Percentiles rank a stretch among this genome's conserved stretches.
Conservation (phyloP, 2,888 invertebrate species). For the Phyllotreta cruciferae region DNA sequence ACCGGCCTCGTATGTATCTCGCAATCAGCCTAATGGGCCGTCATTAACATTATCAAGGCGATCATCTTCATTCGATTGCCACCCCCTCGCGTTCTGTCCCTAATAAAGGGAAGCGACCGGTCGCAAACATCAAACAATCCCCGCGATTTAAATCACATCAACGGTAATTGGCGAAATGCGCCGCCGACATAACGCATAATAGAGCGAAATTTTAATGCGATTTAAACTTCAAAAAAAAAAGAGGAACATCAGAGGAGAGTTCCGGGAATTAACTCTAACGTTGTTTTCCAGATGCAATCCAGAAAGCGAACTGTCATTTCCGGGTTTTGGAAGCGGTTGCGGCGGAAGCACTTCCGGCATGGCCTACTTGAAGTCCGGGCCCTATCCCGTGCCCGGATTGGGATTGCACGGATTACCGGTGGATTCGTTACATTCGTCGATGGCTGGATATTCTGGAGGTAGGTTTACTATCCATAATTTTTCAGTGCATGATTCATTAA, state of each 20-base stretch:
- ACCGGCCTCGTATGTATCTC: constrained; percentile 28
- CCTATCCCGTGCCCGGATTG: constrained; percentile 66
- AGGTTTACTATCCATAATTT: background rate
- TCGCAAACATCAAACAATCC: constrained; percentile 46
- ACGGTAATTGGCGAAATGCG: constrained; percentile 46
- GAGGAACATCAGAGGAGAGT: constrained; percentile 21
- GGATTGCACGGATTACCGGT: constrained; percentile 66
- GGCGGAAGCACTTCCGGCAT: constrained; percentile 64
- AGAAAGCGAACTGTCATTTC: constrained; percentile 66
- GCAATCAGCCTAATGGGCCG: constrained; percentile 49
- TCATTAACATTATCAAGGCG: constrained; percentile 50
- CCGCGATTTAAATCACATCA: constrained; percentile 47
- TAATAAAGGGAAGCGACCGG: constrained; percentile 40
- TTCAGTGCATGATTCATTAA: too few species aligned
- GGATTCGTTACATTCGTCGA: constrained; percentile 71
- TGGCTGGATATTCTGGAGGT: constrained; percentile 67
- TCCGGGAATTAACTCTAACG: constrained; percentile 32
- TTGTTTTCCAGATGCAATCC: constrained; percentile 63
- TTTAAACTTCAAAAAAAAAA: too few species aligned
- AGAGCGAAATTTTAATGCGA: too few species aligned
- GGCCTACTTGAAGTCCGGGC: constrained; percentile 67
- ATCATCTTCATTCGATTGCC: constrained; percentile 49
- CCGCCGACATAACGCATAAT: background rate
- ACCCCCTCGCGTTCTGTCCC: constrained; percentile 48
- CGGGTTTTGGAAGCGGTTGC: constrained; percentile 65